Percentiles rank a stretch among this genome's conserved stretches.
These are phyloP conservation scores for Lineus longissimus DNA, from an alignment of 1,140 invertebrate genomes.

Conservation along the genomic window DNA sequence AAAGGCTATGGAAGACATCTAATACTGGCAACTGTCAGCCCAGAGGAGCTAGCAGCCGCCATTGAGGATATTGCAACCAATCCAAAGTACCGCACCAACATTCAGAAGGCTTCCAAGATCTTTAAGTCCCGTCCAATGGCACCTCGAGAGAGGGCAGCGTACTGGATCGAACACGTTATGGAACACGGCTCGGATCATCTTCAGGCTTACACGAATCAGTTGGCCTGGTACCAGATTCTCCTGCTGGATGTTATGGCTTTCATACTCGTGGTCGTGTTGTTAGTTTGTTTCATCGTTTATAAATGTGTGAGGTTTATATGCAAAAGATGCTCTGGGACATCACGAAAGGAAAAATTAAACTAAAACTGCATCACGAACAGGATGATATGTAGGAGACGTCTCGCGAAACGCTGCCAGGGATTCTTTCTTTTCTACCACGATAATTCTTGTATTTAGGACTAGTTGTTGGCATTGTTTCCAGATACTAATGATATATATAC, in stretches of 20 bases:
- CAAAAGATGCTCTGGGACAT: no score
- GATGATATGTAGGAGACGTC: no score
- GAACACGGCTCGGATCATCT: slow-evolving; percentile 12
- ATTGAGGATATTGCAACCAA: background rate
- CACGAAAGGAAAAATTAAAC: no score
- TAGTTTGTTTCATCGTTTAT: no score
- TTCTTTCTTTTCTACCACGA: no score
- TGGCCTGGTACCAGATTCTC: background rate
- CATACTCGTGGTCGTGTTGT: no score
- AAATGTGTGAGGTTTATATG: no score
- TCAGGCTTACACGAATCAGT: background rate
- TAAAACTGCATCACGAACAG: no score
- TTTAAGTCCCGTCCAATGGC: slow-evolving; percentile 7
- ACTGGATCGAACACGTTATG: slow-evolving; percentile 14
- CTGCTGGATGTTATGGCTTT: background rate
- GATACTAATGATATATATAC: no score
- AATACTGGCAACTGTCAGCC: background rate
- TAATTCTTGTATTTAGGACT: no score
- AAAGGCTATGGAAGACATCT: background rate
- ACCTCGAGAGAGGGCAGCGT: background rate
- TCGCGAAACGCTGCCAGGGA: no score
- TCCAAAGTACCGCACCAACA: background rate
- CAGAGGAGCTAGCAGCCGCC: background rate
- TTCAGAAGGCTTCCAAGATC: slow-evolving; percentile 15
- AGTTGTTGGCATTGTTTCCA: no score